Evolutionary conservation across 2,113 vertebrate genomes (phyloP), one percentile per base, ranked within the genome.

Genomic region (Sorex araneus): DNA sequence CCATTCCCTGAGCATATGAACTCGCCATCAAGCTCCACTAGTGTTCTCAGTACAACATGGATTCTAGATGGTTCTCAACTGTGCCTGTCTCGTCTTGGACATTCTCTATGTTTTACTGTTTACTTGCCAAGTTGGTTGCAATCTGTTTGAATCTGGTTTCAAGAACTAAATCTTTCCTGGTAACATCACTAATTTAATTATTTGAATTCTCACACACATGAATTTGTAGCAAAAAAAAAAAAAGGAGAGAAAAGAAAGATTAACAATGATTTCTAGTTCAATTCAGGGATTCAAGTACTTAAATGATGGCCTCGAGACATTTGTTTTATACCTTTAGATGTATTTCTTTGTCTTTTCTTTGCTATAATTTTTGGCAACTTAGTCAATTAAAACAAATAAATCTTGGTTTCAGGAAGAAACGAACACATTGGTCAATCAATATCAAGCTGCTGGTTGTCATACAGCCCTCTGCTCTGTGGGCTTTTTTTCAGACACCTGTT

Each of bases 341-440:
- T 69, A 64, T 23, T 66, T 76, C 32, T 43, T 79, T 67, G 12
- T 3, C 19, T 82, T 82, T 63, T 50, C 30, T 78, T 13, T 66
- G 28, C 32, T 77, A 10, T 36, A 40, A 19, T 13, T 21, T 71
- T 69, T 84, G 66, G 1, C 4, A 54, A 15, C 5, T 82, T 19
- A 60, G 63, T 73, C 19, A 60, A 74, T 92, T 69, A 47, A 57
- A 9, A 15, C 25, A 69, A 69, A 89, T 36, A 75, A 10, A 50
- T 32, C 25, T 63, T 71, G 18, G 3, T 63, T 94, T 87, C 40
- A 71, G 2, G 70, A 69, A 71, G 34, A 92, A 87, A 57, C 80
- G 34, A 80, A 18, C 6, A 27, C 71, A 21, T 23, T 50, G n/a
- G 66, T 76, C 83, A 84, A 57, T 70, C 83, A 79, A n/a, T 12